Conservation (phyloP, 1,140 invertebrate species). For the Lamellibrachia luymesi region DNA sequence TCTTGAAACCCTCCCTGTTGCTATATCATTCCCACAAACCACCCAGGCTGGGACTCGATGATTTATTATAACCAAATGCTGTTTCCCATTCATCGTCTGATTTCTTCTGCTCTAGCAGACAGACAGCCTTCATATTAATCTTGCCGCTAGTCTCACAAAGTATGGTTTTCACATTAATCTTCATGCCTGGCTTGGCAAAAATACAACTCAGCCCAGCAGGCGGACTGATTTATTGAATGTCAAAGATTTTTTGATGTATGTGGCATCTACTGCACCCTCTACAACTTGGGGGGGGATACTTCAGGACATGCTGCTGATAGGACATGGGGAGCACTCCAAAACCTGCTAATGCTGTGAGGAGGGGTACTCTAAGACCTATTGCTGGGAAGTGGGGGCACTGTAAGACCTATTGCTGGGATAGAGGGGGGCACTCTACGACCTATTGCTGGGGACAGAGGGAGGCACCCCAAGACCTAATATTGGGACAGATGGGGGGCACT, state of each 20-base stretch:
- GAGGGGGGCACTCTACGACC: no score
- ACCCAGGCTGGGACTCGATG: not conserved
- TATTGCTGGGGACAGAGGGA: no score
- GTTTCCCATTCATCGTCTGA: not conserved
- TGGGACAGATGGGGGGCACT: no score
- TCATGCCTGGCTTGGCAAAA: not conserved
- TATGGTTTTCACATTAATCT: not conserved
- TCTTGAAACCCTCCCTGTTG: not conserved
- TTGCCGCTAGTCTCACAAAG: not conserved
- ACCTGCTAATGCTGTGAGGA: not conserved
- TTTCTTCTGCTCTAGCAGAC: not conserved
- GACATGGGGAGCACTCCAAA: not conserved
- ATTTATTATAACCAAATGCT: not conserved
- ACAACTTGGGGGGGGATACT: not conserved
- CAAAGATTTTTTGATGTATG: not conserved
- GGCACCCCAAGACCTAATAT: no score
- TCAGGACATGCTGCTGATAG: not conserved
- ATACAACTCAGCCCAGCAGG: not conserved
- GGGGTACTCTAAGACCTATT: not conserved
- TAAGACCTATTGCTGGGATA: no score
- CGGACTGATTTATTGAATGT: not conserved
- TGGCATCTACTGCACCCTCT: not conserved
- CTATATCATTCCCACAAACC: not conserved
- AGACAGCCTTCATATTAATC: constrained; percentile 5
- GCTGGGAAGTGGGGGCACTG: no score